Conservation (phyloP, 2,888 invertebrate species). For the Pyrgus malvae region DNA sequence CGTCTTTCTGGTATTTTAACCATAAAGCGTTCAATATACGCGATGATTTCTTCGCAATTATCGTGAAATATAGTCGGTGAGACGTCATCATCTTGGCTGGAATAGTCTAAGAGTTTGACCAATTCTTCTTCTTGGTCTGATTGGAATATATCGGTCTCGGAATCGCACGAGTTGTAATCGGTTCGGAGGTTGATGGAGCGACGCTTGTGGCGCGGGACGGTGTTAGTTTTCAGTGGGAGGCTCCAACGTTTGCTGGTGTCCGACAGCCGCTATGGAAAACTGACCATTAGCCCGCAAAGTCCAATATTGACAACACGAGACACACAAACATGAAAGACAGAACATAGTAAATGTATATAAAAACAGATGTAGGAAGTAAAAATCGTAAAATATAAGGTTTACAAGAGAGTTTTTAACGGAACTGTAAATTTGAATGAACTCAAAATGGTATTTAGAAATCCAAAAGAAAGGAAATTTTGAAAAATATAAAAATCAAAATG, state of each 20-base stretch:
- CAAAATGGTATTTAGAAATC: not conserved
- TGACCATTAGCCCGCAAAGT: conserved; percentile 39
- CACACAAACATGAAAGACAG: conserved; percentile 4
- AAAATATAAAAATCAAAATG: not conserved
- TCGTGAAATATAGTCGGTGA: conserved; percentile 73
- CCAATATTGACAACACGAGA: conserved; percentile 48
- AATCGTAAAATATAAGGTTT: no score
- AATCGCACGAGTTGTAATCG: conserved; percentile 79
- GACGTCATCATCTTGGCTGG: conserved; percentile 83
- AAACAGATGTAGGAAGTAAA: no score
- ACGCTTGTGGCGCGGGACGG: conserved; percentile 55
- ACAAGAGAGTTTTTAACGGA: no score
- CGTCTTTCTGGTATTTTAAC: conserved; percentile 44
- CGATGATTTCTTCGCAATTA: conserved; percentile 67
- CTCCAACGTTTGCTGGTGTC: conserved; percentile 74
- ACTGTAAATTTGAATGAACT: not conserved
- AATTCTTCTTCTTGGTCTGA: conserved; percentile 91
- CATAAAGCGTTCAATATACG: conserved; percentile 67
- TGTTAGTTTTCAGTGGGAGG: conserved; percentile 63
- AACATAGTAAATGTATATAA: not conserved
- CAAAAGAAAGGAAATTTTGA: not conserved
- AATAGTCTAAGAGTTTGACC: conserved; percentile 86
- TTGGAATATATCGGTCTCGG: conserved; percentile 88
- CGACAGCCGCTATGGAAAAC: conserved; percentile 66
- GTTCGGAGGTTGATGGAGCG: conserved; percentile 48